Evolutionary conservation across 2,113 vertebrate genomes (phyloP).

Genomic region (Crotalus viridis): DNA sequence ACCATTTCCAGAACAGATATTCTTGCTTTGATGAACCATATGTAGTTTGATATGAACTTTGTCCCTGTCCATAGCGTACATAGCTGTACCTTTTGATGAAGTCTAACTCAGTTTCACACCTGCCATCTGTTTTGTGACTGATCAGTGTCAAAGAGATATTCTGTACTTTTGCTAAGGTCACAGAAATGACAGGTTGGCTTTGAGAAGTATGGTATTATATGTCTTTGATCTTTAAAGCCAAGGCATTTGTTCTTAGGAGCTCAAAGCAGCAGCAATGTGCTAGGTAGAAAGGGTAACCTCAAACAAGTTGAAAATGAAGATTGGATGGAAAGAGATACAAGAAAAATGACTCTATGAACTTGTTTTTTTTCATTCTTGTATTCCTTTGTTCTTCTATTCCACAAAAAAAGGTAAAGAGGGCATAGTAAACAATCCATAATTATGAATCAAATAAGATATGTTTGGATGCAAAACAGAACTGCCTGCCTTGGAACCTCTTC

Average conservation of each 20-base stretch:
- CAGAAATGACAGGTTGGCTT: not conserved
- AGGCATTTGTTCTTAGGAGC: not conserved
- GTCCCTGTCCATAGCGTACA: not conserved
- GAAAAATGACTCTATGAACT: not conserved
- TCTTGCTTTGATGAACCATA: not conserved
- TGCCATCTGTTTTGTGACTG: not conserved
- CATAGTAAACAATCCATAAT: not conserved
- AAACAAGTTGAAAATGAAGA: not conserved
- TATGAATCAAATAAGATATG: not conserved
- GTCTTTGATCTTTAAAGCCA: not conserved
- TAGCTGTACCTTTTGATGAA: not conserved
- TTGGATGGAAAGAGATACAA: not conserved
- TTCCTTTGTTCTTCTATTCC: not conserved
- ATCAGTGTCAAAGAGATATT: not conserved
- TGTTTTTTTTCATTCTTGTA: not conserved
- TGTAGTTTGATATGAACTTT: not conserved
- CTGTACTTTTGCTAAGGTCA: not conserved
- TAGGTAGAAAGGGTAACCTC: not conserved
- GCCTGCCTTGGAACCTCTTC: not conserved
- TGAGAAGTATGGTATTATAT: not conserved
- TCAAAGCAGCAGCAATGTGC: not conserved
- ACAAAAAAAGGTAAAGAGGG: not conserved
- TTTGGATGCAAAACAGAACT: not conserved
- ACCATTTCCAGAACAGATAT: not conserved
- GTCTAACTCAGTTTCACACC: not conserved